Percentiles rank a stretch among this genome's conserved stretches.
Conservation (phyloP, 2,113 vertebrate species). For the Perca schrenkii region DNA sequence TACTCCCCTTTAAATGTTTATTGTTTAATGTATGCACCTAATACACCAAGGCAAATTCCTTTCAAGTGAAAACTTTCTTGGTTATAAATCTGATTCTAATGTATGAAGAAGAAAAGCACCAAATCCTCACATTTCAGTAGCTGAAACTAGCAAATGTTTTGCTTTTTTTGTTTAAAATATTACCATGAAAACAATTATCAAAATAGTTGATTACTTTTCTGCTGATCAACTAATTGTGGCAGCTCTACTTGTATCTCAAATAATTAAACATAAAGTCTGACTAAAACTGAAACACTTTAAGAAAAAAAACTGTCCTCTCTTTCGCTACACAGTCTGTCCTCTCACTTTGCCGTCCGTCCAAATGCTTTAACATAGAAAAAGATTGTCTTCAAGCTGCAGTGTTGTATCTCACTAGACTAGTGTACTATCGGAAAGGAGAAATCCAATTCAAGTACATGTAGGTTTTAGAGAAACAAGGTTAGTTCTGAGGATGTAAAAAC, state of each 20-base stretch:
- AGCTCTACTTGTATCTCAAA: neutral
- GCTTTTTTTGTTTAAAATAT: neutral
- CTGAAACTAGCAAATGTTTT: neutral
- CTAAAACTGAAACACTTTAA: neutral
- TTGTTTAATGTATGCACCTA: too few relatives aligned
- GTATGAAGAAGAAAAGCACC: neutral
- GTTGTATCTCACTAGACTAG: neutral
- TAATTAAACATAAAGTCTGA: neutral
- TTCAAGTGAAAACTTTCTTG: too few relatives aligned
- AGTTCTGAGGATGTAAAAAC: slow-evolving; percentile 6
- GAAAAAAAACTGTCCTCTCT: too few relatives aligned
- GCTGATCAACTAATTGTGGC: neutral
- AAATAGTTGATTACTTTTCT: neutral
- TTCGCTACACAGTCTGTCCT: too few relatives aligned
- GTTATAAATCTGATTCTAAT: too few relatives aligned
- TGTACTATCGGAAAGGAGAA: neutral
- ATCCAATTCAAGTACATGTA: neutral
- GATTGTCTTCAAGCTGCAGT: neutral
- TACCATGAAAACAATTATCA: neutral
- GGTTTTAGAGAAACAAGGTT: neutral
- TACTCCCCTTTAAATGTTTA: too few relatives aligned
- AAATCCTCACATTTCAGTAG: neutral
- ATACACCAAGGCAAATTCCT: too few relatives aligned
- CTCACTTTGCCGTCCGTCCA: neutral
- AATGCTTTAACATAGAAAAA: neutral